Conservation (phyloP, 37 sponge, comb jelly and placozoan genomes). For the Theonella swinhoei region DNA sequence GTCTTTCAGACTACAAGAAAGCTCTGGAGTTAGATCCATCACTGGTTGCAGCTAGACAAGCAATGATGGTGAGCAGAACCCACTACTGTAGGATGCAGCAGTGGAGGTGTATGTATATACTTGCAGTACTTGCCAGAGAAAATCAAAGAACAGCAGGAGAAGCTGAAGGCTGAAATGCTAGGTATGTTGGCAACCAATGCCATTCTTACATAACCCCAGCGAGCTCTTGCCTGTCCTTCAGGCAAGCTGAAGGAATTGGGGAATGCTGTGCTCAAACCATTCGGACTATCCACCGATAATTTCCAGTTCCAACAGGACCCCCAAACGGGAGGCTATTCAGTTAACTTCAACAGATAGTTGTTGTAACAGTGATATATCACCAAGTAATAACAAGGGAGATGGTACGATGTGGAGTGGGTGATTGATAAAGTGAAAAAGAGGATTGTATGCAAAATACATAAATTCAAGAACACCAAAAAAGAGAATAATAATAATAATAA, state of each 20-base stretch:
- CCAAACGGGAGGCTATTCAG: conserved; percentile 88
- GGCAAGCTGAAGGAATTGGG: conserved; percentile 97
- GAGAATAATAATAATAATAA: too few relatives aligned
- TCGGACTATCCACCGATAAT: conserved; percentile 93
- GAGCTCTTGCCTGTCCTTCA: not conserved
- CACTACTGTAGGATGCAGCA: too few relatives aligned
- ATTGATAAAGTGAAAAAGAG: too few relatives aligned
- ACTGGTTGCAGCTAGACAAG: conserved; percentile 62
- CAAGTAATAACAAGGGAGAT: too few relatives aligned
- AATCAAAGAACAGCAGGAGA: conserved; percentile 90
- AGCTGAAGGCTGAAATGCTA: conserved; percentile 93
- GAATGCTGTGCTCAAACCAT: conserved; percentile 89
- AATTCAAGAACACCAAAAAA: too few relatives aligned
- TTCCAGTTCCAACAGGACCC: conserved; percentile 95
- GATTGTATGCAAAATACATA: too few relatives aligned
- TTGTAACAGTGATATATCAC: not conserved
- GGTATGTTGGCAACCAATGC: conserved; percentile 38
- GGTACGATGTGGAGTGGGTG: too few relatives aligned
- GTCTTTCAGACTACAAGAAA: conserved; percentile 78
- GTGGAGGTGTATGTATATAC: too few relatives aligned
- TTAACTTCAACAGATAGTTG: conserved; percentile 84
- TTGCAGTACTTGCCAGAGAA: conserved; percentile 86
- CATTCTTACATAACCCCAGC: not conserved
- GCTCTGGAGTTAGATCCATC: conserved; percentile 73
- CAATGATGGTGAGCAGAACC: conserved; percentile 62